Evolutionary conservation across 2,888 invertebrate species (phyloP), one percentile per base, ranked within the genome.

Genomic region (Platerodrilus igneus): DNA sequence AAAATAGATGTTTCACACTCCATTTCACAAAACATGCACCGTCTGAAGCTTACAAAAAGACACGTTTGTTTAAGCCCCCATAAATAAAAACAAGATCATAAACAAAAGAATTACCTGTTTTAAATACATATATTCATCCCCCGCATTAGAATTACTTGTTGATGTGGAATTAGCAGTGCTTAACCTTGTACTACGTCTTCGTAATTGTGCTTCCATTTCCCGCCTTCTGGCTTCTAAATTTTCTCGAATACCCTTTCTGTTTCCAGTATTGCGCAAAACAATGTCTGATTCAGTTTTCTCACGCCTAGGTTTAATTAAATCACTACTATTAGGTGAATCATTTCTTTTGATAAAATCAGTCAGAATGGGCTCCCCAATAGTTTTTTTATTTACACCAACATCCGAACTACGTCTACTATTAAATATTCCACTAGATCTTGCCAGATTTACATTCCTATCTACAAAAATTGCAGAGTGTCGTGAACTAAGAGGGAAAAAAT

Each of bases 221-320:
- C 64, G 62, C 39, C 71, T 62, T 47, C 73, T 66, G 9, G 70
- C 69, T 46, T 71, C 71, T 50, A 72, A 54, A 47, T 66, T 70
- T 42, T 71, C 70, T 36, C 72, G 59, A 28, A 72, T 66, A 48
- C 72, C 72, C 51, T 70, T 71, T 36, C 75, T 66, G 41, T 70
- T 69, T 43, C 73, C 72, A 30, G 74, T 71, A 66, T 75, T 80
- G 58, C 83, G 76, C 63, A 86, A 77, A 57, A 86, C 81, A 64
- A 89, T 87, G 68, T 87, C 86, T 45, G 87, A 88, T 72, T 90
- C 89, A 62, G 89, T 90, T 74, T 88, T 88, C 77, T 90, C 89
- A 58, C 89, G 76, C 59, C 89, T 77, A 32, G 86, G 86, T 59
- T 77, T 76, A 53, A 81, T 64, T 50, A 78, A 70, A 59, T 59